phyloP scores from a whole-genome alignment of 2,888 invertebrate species.

The Coenonympha glycerion region DNA sequence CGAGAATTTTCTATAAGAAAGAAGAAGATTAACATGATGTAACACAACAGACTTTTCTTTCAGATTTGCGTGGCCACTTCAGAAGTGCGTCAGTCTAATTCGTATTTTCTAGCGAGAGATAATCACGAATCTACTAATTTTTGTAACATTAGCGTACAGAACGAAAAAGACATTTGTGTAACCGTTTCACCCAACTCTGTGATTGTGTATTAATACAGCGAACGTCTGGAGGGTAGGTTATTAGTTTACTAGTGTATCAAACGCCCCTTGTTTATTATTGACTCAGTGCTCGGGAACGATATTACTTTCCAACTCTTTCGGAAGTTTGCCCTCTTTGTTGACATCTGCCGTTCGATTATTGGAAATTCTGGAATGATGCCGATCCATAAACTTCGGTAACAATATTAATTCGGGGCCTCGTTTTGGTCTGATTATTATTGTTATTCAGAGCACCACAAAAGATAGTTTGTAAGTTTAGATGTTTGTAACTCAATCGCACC shows the following conservation, averaged over 20 bases:
- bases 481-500: too few relatives aligned
- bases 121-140: too few relatives aligned
- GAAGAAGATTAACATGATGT: too few relatives aligned
- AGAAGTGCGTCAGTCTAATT: too few relatives aligned
- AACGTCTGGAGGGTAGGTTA: slow-evolving; percentile 55
- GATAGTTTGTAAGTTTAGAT: too few relatives aligned
- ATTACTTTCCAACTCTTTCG: slow-evolving; percentile 74
- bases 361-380: slow-evolving; percentile 49
- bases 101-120: too few relatives aligned
- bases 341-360: slow-evolving; percentile 70
- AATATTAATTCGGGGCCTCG: slow-evolving; percentile 32
- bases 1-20: too few relatives aligned
- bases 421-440: slow-evolving; percentile 22
- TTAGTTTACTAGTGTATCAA: slow-evolving; percentile 76
- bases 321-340: slow-evolving; percentile 72
- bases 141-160: neutral
- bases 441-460: too few relatives aligned
- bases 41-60: too few relatives aligned
- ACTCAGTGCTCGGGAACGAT: slow-evolving; percentile 53
- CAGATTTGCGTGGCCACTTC: too few relatives aligned
- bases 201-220: slow-evolving; percentile 61
- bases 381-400: slow-evolving; percentile 51
- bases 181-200: slow-evolving; percentile 46
- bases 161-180: neutral
- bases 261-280: slow-evolving; percentile 70